Percentiles rank a stretch among this genome's conserved stretches.
phyloP scores from a whole-genome alignment of 1,140 invertebrate genomes.

The Papilio polytes region DNA sequence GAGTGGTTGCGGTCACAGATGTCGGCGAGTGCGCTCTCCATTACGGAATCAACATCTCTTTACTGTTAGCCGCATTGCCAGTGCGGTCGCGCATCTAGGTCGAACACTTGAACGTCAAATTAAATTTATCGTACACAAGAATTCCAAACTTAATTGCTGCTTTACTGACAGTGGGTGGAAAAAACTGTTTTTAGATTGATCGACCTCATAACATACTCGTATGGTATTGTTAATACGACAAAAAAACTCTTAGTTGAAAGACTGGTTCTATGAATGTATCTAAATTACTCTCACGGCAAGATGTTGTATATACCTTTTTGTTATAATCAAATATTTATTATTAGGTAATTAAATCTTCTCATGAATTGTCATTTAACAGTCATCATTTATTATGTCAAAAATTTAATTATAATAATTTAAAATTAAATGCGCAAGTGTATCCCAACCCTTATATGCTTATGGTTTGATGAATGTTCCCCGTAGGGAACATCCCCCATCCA shows the following conservation, averaged over 20 bases:
- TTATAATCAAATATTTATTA: too few relatives aligned
- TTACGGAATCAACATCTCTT: conserved; percentile 71
- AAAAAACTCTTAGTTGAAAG: neutral
- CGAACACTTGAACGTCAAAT: conserved; percentile 72
- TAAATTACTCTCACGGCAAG: neutral
- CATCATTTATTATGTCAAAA: neutral
- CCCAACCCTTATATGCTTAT: neutral
- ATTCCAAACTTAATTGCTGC: conserved; percentile 62
- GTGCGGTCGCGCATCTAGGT: conserved; percentile 74
- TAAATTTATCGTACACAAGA: conserved; percentile 72
- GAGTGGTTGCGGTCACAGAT: conserved; percentile 75
- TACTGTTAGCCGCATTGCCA: conserved; percentile 77
- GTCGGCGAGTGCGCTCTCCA: conserved; percentile 62
- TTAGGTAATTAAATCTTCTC: neutral
- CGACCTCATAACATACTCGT: conserved; percentile 2
- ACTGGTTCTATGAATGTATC: neutral
- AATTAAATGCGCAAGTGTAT: neutral
- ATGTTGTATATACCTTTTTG: too few relatives aligned
- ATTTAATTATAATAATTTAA: neutral
- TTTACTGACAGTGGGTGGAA: neutral
- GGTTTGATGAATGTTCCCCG: conserved; percentile 25
- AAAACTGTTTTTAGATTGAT: neutral
- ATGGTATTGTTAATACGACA: neutral
- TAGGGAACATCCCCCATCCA: conserved; percentile 44
- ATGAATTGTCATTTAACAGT: too few relatives aligned